Conservation (phyloP, 2,888 invertebrate genomes). For the Acleris laterana region DNA sequence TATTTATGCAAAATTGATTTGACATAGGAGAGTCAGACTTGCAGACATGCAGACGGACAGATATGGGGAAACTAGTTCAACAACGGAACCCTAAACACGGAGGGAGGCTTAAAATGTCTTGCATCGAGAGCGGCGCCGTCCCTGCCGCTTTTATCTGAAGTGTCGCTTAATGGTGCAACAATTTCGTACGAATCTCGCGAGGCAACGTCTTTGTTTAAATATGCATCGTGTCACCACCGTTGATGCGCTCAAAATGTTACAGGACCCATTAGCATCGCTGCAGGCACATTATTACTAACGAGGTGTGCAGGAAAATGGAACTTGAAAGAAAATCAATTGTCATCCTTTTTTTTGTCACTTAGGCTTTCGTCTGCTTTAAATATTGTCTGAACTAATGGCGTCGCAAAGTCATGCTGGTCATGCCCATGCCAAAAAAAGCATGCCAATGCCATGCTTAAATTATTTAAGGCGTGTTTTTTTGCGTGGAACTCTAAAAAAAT, state of each 20-base stretch:
- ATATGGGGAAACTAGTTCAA: too few relatives aligned
- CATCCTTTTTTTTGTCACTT: constrained; percentile 44
- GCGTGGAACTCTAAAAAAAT: not conserved
- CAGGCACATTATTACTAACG: constrained; percentile 47
- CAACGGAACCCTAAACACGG: too few relatives aligned
- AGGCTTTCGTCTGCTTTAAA: constrained; percentile 7
- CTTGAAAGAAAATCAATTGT: constrained; percentile 53
- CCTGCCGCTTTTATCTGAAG: constrained; percentile 54
- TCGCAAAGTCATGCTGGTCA: too few relatives aligned
- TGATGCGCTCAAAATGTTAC: constrained; percentile 79
- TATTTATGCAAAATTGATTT: too few relatives aligned
- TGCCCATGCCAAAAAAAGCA: too few relatives aligned
- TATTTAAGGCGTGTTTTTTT: not conserved
- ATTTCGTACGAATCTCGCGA: constrained; percentile 59
- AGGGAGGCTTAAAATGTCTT: constrained; percentile 34
- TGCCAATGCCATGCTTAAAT: too few relatives aligned
- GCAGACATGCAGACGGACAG: too few relatives aligned
- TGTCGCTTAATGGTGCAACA: constrained; percentile 65
- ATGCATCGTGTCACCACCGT: constrained; percentile 49
- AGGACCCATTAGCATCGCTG: constrained; percentile 70
- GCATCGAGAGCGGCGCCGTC: constrained; percentile 41
- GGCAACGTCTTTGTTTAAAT: constrained; percentile 57
- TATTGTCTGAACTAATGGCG: not conserved
- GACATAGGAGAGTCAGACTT: too few relatives aligned
- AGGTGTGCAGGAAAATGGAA: constrained; percentile 50